These are phyloP conservation scores for Sparus aurata DNA, from an alignment of 2,797 vertebrate species.

Conservation along the genomic window DNA sequence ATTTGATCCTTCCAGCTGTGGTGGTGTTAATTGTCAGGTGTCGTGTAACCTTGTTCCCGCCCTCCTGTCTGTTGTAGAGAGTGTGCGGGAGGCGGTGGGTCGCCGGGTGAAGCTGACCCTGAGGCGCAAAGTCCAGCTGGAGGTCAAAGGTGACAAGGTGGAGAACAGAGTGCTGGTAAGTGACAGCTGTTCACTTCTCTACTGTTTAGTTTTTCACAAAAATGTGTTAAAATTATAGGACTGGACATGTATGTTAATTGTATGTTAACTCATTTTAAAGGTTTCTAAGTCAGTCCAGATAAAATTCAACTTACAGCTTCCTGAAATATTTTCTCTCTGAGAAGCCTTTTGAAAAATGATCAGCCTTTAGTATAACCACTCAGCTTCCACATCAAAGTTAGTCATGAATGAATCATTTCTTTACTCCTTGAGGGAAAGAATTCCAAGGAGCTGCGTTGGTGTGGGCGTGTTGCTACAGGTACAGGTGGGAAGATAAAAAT, in stretches of 20 bases:
- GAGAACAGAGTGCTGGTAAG: conserved; percentile 95
- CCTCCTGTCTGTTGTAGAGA: conserved; percentile 83
- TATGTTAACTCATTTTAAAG: too few species aligned
- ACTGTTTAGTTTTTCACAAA: too few species aligned
- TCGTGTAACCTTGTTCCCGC: conserved; percentile 1
- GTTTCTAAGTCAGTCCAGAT: too few species aligned
- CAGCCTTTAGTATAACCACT: too few species aligned
- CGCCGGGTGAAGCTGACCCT: conserved; percentile 90
- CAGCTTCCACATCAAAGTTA: too few species aligned
- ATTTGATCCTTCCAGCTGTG: conserved; percentile 1
- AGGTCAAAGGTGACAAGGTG: conserved; percentile 94
- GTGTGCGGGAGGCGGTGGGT: conserved; percentile 93
- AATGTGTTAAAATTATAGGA: too few species aligned
- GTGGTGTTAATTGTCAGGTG: neutral
- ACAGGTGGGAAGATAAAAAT: neutral
- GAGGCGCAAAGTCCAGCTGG: conserved; percentile 92
- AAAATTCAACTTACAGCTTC: too few species aligned
- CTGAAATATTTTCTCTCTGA: too few species aligned
- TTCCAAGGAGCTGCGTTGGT: neutral
- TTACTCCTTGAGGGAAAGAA: neutral
- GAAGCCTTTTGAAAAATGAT: too few species aligned
- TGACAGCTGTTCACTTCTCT: conserved; percentile 12
- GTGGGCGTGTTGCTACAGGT: conserved; percentile 16
- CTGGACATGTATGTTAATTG: too few species aligned
- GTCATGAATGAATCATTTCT: neutral